These are phyloP conservation scores for Agrotis segetum DNA, from an alignment of 2,888 invertebrate genomes.

Conservation along the genomic window DNA sequence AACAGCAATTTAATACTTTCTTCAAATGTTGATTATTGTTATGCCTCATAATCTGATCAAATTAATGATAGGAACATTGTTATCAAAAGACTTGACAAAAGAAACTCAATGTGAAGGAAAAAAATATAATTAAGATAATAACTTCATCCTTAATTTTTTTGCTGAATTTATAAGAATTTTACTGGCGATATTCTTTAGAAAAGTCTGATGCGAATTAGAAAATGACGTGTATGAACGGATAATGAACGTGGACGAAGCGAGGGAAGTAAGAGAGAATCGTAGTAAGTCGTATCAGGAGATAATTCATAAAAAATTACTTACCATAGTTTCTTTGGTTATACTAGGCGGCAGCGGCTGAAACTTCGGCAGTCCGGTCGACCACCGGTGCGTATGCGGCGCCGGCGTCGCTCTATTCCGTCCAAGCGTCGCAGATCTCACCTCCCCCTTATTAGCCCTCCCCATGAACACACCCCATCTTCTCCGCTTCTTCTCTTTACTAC, in stretches of 20 bases:
- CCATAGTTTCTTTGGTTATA: conserved; percentile 95
- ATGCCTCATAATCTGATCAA: conserved; percentile 39
- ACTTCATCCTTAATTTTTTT: neutral
- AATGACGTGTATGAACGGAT: neutral
- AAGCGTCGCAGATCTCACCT: conserved; percentile 93
- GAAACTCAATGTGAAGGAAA: neutral
- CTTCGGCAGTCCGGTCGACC: conserved; percentile 94
- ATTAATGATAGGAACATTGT: conserved; percentile 26
- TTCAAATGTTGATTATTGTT: conserved; percentile 16
- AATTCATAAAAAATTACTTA: conserved; percentile 73
- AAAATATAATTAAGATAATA: neutral
- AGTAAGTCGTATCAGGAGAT: too few relatives aligned
- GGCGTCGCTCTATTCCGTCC: conserved; percentile 92
- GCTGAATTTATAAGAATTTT: neutral
- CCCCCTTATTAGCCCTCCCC: conserved; percentile 91
- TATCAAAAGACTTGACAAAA: conserved; percentile 26
- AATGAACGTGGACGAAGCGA: too few relatives aligned
- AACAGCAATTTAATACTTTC: conserved; percentile 32
- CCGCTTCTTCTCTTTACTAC: conserved; percentile 91
- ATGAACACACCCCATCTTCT: conserved; percentile 93
- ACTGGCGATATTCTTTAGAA: neutral
- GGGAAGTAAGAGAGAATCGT: neutral
- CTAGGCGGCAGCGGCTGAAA: conserved; percentile 94
- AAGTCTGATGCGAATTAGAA: neutral
- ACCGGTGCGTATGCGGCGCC: conserved; percentile 91